Base-by-base conservation (phyloP, 1,140 invertebrate genomes). In the Penaeus japonicus region DNA sequence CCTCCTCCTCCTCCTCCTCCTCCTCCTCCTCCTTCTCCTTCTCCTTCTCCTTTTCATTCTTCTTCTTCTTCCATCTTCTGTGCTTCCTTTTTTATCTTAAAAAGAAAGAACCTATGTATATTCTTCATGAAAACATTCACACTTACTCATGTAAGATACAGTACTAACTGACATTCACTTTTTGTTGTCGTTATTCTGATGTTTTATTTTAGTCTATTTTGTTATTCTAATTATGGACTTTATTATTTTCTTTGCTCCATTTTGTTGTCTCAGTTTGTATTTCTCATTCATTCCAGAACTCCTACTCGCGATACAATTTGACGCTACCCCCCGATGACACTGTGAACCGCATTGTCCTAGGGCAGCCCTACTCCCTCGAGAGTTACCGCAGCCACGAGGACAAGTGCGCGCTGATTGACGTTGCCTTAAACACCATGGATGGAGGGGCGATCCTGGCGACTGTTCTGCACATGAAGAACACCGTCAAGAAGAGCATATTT, bases 311-410 rank as follows among this genome's bases (percentile, higher is more conserved):
- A 20, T 85, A 89, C 82, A 89, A 84, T 62, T 27, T 89, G 24
- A 89, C 87, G n/a, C 39, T 39, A 7, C 39, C 39, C 12, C 39
- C 39, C 39, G 39, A 39, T 39, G 39, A 39, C 47, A 47, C 47
- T 47, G 47, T 47, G 47, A 84, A 79, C 35, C 62, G 87, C 53
- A 89, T 89, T 10, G 20, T 89, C 4, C 39, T 84, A 20, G 87
- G 82, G 4, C 87, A 89, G 30, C 81, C 81, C 15, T 89, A 84
- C 39, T 89, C 82, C 22, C 59, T 89, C 35, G 87, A 89, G 39
- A 78, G 87, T 79, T 89, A 89, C 57, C 82, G 82, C 15, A 89
- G 87, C 30, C 87, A 57, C 18, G 82, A 84, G 35, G 87, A 89
- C 77, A 89, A 89, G 39, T 78, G 84, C 12, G 75, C 87, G 10